Conservation (phyloP, 1,140 invertebrate species). For the Uloborus diversus region DNA sequence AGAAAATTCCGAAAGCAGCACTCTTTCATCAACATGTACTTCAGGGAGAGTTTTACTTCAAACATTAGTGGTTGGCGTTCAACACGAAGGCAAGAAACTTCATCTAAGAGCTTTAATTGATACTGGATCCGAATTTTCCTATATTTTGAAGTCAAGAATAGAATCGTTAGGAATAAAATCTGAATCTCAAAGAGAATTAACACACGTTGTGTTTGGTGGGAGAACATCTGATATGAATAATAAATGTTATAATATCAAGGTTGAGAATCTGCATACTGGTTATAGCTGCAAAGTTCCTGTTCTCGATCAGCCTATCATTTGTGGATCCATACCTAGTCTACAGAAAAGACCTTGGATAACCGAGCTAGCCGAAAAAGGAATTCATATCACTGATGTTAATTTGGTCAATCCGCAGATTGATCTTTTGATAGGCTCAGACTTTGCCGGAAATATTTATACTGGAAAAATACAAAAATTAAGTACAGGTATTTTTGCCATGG, state of each 20-base stretch:
- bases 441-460: constrained; percentile 59
- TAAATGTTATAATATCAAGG: not conserved
- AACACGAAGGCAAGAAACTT: too few relatives aligned
- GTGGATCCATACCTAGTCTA: not conserved
- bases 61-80: too few relatives aligned
- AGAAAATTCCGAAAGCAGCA: too few relatives aligned
- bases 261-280: not conserved
- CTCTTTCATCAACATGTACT: too few relatives aligned
- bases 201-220: not conserved
- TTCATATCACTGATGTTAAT: constrained; percentile 8
- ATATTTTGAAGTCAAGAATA: too few relatives aligned
- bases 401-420: not conserved
- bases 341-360: constrained; percentile 1
- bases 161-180: too few relatives aligned
- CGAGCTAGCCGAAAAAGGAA: not conserved
- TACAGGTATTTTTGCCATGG: constrained; percentile 60
- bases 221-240: not conserved
- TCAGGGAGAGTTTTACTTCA: too few relatives aligned
- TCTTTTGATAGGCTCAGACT: constrained; percentile 26
- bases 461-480: constrained; percentile 58
- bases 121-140: too few relatives aligned
- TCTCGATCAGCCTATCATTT: constrained; percentile 4
- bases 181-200: too few relatives aligned
- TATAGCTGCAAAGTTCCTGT: not conserved
- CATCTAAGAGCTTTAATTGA: too few relatives aligned